Base-by-base conservation (phyloP, 2,888 invertebrate genomes). In the Cryptocheilus praepositus region DNA sequence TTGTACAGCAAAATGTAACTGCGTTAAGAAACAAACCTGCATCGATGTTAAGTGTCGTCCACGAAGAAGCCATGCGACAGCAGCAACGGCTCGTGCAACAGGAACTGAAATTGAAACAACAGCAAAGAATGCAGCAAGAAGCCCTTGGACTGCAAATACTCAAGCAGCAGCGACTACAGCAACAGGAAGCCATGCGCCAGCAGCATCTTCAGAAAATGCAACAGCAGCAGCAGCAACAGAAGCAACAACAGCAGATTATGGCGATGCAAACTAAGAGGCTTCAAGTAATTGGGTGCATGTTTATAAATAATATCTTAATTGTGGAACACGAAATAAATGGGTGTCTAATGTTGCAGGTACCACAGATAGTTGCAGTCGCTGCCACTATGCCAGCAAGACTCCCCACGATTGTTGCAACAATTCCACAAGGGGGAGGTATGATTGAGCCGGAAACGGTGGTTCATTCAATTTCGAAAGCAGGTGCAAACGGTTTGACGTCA, bases 1-100 rank as follows among this genome's bases (percentile, higher is more conserved):
- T 87, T 0, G 86, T 89, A 0, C 89, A 88, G 60, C 85, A 86
- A 18, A 88, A 88, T 64, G 79, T 81, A 21, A 86, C 86, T 2
- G 81, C 73, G 44, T 68, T 84, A 25, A 83, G 81, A 21, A 84
- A 81, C 0, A 74, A 83, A 0, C 73, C 80, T 2, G 79, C 83
- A 1, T 70, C 74, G 0, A 58, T 68, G 1, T 54, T 80, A 8
- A 43, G 11, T 13, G 45, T 16, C n/a, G 43, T 58, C 7, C 52
- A 52, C 3, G 22, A 52, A 5, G 52, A 52, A 22, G 52, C 21
- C 56, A 64, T 21, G 45, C 66, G 55, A 55, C 73, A 78, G 22
- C 81, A 82, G 43, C 77, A 84, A 25, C 85, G 85, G 36, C 69
- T 80, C 18, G 80, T 83, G 55, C 77, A 82, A 15, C 81, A 84